Percentiles rank a stretch among this genome's conserved stretches.
Evolutionary conservation across 2,113 vertebrate genomes (phyloP).

Genomic region (Coracopsis vasa): DNA sequence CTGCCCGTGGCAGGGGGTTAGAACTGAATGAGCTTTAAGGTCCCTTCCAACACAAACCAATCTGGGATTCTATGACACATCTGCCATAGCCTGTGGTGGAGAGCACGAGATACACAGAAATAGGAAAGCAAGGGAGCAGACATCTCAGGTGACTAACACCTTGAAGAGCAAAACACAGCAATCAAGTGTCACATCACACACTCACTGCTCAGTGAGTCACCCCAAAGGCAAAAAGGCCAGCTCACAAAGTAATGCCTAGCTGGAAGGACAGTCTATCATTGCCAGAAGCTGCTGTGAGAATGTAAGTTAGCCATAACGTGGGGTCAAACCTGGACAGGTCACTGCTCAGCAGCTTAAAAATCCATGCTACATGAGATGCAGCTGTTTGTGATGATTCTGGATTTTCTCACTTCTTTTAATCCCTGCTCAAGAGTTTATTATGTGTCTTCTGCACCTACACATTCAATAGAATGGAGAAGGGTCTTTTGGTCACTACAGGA

Average conservation of each 20-base stretch:
- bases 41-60: neutral
- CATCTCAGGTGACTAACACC: neutral
- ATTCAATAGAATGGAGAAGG: neutral
- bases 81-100: neutral
- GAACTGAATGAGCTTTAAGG: neutral
- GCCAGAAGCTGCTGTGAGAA: neutral
- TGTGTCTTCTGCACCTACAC: neutral
- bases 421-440: neutral
- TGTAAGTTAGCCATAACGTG: neutral
- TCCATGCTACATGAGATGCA: neutral
- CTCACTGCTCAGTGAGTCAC: neutral
- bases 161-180: neutral
- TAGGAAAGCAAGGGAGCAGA: neutral
- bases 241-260: neutral
- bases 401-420: neutral
- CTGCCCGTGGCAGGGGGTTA: neutral
- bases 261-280: neutral
- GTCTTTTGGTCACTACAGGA: neutral
- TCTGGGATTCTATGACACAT: neutral
- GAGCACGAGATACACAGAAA: neutral
- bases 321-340: neutral
- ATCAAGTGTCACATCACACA: neutral
- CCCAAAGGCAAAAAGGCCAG: neutral
- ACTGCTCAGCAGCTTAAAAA: neutral
- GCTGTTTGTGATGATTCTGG: neutral